A percentile compares a stretch with the other conserved stretches of the same genome.
These are phyloP conservation scores for Erebia epiphron DNA, from an alignment of 2,888 invertebrate species.

Conservation along the genomic window DNA sequence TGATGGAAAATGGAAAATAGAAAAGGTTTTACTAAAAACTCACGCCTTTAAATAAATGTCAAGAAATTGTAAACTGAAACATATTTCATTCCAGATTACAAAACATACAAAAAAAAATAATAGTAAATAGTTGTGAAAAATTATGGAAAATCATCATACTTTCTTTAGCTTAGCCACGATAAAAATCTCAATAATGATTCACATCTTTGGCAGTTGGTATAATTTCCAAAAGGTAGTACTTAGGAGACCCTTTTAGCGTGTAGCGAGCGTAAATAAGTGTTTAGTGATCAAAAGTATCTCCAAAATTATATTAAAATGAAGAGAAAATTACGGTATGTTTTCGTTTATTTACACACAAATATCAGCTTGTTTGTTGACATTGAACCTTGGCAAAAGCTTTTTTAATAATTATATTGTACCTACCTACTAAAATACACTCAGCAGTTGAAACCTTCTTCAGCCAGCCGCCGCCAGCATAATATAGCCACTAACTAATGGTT, in stretches of 20 bases:
- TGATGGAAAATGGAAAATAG: too few relatives aligned
- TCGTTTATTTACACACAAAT: not conserved
- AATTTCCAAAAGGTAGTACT: not conserved
- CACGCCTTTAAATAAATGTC: not conserved
- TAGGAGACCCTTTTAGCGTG: not conserved
- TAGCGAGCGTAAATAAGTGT: not conserved
- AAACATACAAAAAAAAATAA: too few relatives aligned
- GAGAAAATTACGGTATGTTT: not conserved
- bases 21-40: too few relatives aligned
- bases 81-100: not conserved
- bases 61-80: conserved; percentile 1
- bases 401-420: too few relatives aligned
- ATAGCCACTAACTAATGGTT: too few relatives aligned
- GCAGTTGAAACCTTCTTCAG: too few relatives aligned
- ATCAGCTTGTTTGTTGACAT: not conserved
- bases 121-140: not conserved
- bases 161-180: not conserved
- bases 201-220: not conserved
- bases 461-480: too few relatives aligned
- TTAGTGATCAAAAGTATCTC: not conserved
- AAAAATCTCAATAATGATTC: not conserved
- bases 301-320: not conserved
- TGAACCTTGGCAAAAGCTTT: not conserved
- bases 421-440: too few relatives aligned
- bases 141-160: not conserved